A percentile compares a stretch with the other conserved stretches of the same genome.
Evolutionary conservation across 1,140 invertebrate genomes (phyloP).

Genomic region (Acyrthosiphon pisum): DNA sequence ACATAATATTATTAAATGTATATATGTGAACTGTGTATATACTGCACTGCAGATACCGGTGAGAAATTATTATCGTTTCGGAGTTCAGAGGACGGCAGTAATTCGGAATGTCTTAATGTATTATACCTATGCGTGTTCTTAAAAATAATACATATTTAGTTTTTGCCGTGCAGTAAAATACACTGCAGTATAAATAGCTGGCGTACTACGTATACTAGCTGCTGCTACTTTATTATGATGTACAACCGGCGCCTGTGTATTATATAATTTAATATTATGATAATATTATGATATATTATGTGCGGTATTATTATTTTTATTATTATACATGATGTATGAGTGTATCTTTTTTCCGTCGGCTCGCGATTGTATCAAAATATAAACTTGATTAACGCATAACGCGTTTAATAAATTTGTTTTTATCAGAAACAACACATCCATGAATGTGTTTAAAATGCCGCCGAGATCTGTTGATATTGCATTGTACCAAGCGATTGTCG

Average conservation of each 20-base stretch:
- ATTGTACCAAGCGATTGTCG: too few species aligned
- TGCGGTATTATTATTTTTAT: not conserved
- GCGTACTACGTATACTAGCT: not conserved
- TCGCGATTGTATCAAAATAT: not conserved
- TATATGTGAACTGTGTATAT: too few species aligned
- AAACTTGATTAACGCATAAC: not conserved
- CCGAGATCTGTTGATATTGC: not conserved
- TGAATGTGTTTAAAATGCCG: not conserved
- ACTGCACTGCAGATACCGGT: too few species aligned
- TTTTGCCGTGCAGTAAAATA: too few species aligned
- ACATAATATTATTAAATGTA: too few species aligned
- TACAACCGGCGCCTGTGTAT: not conserved
- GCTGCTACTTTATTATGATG: not conserved
- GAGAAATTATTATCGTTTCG: not conserved
- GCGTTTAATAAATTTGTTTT: not conserved
- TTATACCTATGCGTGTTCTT: not conserved
- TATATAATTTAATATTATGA: not conserved
- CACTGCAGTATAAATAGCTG: not conserved
- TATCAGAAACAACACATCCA: not conserved
- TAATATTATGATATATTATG: not conserved
- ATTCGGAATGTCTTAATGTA: not conserved
- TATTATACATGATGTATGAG: slow-evolving; percentile 8
- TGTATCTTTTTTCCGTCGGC: not conserved
- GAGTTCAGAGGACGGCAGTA: not conserved
- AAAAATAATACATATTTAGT: not conserved